Percentiles rank a stretch among this genome's conserved stretches.
Evolutionary conservation across 1,140 invertebrate genomes (phyloP).

Genomic region (Pinna nobilis): DNA sequence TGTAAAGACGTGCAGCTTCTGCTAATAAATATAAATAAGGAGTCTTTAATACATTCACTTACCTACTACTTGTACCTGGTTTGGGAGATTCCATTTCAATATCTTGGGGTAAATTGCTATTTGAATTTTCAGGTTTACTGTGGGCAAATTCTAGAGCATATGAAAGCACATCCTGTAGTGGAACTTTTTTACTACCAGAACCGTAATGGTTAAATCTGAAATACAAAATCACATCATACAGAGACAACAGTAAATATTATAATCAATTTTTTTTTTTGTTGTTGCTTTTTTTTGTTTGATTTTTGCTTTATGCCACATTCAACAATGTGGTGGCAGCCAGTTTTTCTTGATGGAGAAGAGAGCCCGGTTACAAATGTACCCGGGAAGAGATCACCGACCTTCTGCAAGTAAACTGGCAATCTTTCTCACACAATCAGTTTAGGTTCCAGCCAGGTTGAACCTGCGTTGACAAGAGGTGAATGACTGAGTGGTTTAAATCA

Average conservation of each 20-base stretch:
- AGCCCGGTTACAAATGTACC: too few species aligned
- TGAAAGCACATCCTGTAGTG: conserved; percentile 72
- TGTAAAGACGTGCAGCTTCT: too few species aligned
- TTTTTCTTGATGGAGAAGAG: too few species aligned
- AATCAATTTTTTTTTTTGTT: background rate
- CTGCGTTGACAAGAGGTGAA: too few species aligned
- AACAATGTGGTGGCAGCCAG: too few species aligned
- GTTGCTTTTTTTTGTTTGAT: background rate
- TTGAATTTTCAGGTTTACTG: conserved; percentile 44
- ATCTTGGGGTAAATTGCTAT: conserved; percentile 53
- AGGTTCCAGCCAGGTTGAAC: too few species aligned
- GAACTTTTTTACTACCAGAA: conserved; percentile 70
- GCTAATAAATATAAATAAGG: too few species aligned
- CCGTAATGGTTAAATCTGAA: conserved; percentile 74
- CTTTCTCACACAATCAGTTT: too few species aligned
- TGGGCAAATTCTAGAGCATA: conserved; percentile 74
- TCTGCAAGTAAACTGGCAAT: too few species aligned
- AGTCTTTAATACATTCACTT: background rate
- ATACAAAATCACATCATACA: too few species aligned
- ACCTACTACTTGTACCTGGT: background rate
- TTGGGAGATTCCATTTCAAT: conserved; percentile 72
- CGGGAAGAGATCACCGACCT: too few species aligned
- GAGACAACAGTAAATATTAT: background rate
- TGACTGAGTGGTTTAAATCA: too few species aligned
- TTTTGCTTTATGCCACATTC: background rate